Evolutionary conservation across 2,113 vertebrate species (phyloP), one percentile per base, ranked within the genome.

Genomic region (Rynchops niger): DNA sequence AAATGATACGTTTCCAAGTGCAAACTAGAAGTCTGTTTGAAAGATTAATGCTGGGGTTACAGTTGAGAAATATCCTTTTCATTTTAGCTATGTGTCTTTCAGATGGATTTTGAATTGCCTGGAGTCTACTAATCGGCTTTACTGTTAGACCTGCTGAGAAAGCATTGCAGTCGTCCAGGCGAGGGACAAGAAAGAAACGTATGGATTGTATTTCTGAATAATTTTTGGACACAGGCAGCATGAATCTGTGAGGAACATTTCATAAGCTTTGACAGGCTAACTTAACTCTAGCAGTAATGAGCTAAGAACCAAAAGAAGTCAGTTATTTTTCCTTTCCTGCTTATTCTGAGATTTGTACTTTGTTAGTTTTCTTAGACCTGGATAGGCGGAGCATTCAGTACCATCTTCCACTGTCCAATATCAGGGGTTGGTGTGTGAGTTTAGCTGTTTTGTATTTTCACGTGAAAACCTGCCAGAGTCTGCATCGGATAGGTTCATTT

Each of bases 61-160:
- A 85, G 76, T 55, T 91, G 34, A 78, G 42, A 92, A 88, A 85
- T 92, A 92, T 16, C 43, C 40, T 71, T 85, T 90, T 93, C 40
- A 86, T 85, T 85, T 84, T 85, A 92, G 26, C 58, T 85, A 26
- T 50, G 20, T 91, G 34, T 92, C 36, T 89, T 96, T 69, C 47
- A 91, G 63, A 52, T 80, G 81, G 20, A 70, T 96, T 92, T 93
- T 94, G 21, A 93, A 91, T 94, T 95, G 43, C 94, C 86, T 94
- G 81, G 58, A 93, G 65, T 82, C 62, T 90, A 16, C 82, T 97
- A 96, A 97, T 97, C 29, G 14, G 88, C 95, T 97, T 95, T 97
- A 40, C 53, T 94, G 53, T 32, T 81, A 95, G 84, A 90, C 94
- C 84, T 91, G 95, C 92, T 96, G 91, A 96, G 95, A 88, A 95